These are phyloP conservation scores for Hyla sarda DNA, from an alignment of 2,113 vertebrate genomes.

Conservation along the genomic window DNA sequence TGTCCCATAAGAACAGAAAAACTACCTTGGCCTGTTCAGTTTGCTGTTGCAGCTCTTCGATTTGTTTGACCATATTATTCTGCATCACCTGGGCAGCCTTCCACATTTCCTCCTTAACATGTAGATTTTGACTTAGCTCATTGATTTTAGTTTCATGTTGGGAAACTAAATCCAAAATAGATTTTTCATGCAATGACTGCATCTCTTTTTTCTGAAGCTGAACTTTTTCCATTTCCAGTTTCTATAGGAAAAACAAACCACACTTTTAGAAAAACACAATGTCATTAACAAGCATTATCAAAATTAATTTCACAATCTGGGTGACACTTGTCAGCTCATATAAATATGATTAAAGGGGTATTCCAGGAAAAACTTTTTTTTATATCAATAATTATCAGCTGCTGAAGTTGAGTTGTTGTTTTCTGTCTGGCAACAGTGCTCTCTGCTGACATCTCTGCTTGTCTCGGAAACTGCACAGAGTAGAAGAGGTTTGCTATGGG, in stretches of 20 bases:
- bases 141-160: slow-evolving; percentile 72
- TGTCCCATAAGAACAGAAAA: not conserved
- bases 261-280: not conserved
- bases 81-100: slow-evolving; percentile 70
- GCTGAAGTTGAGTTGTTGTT: too few relatives aligned
- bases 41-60: slow-evolving; percentile 78
- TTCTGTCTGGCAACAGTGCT: too few relatives aligned
- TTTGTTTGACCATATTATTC: slow-evolving; percentile 72
- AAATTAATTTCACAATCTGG: too few relatives aligned
- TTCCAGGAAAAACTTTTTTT: too few relatives aligned
- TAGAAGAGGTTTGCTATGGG: too few relatives aligned
- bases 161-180: slow-evolving; percentile 70
- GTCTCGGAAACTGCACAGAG: too few relatives aligned
- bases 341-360: too few relatives aligned
- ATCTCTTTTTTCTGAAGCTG: slow-evolving; percentile 76
- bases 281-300: too few relatives aligned
- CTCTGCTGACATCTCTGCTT: too few relatives aligned
- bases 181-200: slow-evolving; percentile 76
- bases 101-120: slow-evolving; percentile 74
- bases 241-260: slow-evolving; percentile 61
- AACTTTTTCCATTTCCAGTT: slow-evolving; percentile 70
- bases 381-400: too few relatives aligned
- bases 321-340: too few relatives aligned
- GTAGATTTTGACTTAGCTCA: slow-evolving; percentile 70
- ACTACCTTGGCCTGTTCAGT: slow-evolving; percentile 83